Base-by-base conservation (phyloP, 2,888 invertebrate species). In the Acronicta psi region DNA sequence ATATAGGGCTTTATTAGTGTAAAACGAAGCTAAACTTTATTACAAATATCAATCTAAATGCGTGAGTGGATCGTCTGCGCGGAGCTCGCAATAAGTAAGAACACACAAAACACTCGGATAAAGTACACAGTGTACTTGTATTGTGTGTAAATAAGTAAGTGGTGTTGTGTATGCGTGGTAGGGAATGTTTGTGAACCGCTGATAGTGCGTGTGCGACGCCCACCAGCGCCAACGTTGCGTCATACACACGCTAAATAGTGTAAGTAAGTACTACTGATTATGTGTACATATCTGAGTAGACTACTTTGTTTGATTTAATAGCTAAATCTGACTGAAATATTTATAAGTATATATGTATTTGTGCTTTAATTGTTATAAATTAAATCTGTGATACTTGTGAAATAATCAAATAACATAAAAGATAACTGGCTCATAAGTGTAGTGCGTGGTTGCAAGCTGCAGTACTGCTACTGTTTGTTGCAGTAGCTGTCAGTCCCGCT, bases 41-140 rank as follows among this genome's bases (percentile, higher is more conserved):
- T n/a, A 34, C 34, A 34, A 34, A 34, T 7, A 34, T n/a, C 34
- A 13, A 14, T 7, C 16, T 29, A 14, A 13, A 34, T 20, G 3
- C 10, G 7, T 31, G 17, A 23, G 11, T 40, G 20, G 17, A 20
- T 23, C 16, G 2, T 10, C 31, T 18, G 20, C 5, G 11, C 20
- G 17, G 40, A 23, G 13, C 41, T 41, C 17, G 20, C 17, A n/a
- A 17, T 20, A 38, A 36, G 29, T 34, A 23, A 44, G 18, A 40
- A 44, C 40, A 47, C 17, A 62, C 51, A 31, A 18, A 58, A 40
- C 31, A 25, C 25, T 37, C 10, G 17, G 23, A 18, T 29, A 50
- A n/a, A 46, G 47, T 49, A 23, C 29, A 31, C 53, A 29, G 58
- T 25, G 14, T 25, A 36, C 38, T 25, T 37, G 36, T 36, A 9